These are phyloP conservation scores for Agrotis clavis DNA, from an alignment of 2,888 invertebrate species.

Conservation along the genomic window DNA sequence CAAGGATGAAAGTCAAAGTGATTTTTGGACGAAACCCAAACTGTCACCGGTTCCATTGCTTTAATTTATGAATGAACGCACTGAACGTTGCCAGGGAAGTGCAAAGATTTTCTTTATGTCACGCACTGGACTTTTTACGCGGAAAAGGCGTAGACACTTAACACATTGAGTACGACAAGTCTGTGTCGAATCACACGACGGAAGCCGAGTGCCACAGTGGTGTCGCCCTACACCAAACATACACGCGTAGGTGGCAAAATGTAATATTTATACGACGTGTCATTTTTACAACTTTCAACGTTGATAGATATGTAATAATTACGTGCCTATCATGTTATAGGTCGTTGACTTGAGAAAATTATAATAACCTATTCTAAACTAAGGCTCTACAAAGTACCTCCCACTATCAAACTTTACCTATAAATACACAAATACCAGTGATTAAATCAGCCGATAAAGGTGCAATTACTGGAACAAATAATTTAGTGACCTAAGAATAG, in stretches of 20 bases:
- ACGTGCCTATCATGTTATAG: slow-evolving; percentile 37
- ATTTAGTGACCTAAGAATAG: slow-evolving; percentile 74
- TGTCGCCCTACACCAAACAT: slow-evolving; percentile 49
- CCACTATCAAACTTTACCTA: not conserved
- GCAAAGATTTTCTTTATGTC: slow-evolving; percentile 59
- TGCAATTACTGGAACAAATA: slow-evolving; percentile 70
- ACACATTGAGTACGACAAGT: slow-evolving; percentile 21
- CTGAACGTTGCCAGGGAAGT: slow-evolving; percentile 59
- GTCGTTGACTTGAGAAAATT: slow-evolving; percentile 50
- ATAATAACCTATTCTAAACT: slow-evolving; percentile 11
- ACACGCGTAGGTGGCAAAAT: slow-evolving; percentile 41
- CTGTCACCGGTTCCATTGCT: slow-evolving; percentile 71
- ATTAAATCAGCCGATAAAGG: slow-evolving; percentile 29
- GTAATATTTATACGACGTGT: slow-evolving; percentile 49
- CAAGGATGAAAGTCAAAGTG: slow-evolving; percentile 80
- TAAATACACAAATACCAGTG: slow-evolving; percentile 19
- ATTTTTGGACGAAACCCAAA: slow-evolving; percentile 77
- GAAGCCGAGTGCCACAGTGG: slow-evolving; percentile 60
- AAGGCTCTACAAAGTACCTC: slow-evolving; percentile 2
- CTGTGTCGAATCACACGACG: slow-evolving; percentile 48
- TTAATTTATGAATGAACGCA: slow-evolving; percentile 79
- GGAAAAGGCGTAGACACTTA: slow-evolving; percentile 47
- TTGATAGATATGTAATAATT: slow-evolving; percentile 56
- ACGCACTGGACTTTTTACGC: slow-evolving; percentile 51
- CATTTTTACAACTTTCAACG: slow-evolving; percentile 61